These are phyloP conservation scores for Lucilia cuprina DNA, from an alignment of 1,140 invertebrate genomes.

Conservation along the genomic window DNA sequence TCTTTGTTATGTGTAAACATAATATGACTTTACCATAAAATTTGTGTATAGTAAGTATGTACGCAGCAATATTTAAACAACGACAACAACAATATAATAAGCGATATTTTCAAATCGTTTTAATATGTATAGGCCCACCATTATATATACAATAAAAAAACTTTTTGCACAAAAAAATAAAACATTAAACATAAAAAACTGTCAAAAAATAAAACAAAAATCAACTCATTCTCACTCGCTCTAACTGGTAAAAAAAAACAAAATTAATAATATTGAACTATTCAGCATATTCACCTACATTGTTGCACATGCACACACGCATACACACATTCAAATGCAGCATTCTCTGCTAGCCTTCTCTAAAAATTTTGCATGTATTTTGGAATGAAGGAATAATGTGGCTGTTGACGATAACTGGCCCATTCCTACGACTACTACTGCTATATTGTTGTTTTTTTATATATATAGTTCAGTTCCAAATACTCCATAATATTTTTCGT, in stretches of 20 bases:
- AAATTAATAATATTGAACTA: slow-evolving; percentile 6
- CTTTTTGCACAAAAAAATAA: slow-evolving; percentile 26
- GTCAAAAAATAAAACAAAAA: slow-evolving; percentile 38
- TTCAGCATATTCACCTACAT: slow-evolving; percentile 4
- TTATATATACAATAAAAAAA: slow-evolving; percentile 48
- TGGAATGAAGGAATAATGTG: background rate
- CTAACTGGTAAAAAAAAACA: background rate
- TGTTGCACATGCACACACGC: slow-evolving; percentile 13
- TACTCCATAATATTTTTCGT: slow-evolving; percentile 20
- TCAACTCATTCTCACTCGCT: slow-evolving; percentile 35
- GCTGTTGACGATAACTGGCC: background rate
- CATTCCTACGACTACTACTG: background rate
- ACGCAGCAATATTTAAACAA: slow-evolving; percentile 20
- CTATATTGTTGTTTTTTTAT: background rate
- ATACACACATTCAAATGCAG: background rate
- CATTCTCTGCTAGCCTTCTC: background rate
- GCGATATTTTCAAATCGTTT: slow-evolving; percentile 56
- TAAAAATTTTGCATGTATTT: background rate
- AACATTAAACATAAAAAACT: slow-evolving; percentile 22
- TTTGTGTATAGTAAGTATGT: slow-evolving; percentile 5
- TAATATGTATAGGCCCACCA: slow-evolving; percentile 46
- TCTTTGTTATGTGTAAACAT: background rate
- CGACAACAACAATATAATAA: slow-evolving; percentile 42
- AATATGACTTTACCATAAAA: slow-evolving; percentile 15
- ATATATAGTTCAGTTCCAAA: background rate